Base-by-base conservation (phyloP, 2,113 vertebrate species). In the Psilopogon haemacephalus region DNA sequence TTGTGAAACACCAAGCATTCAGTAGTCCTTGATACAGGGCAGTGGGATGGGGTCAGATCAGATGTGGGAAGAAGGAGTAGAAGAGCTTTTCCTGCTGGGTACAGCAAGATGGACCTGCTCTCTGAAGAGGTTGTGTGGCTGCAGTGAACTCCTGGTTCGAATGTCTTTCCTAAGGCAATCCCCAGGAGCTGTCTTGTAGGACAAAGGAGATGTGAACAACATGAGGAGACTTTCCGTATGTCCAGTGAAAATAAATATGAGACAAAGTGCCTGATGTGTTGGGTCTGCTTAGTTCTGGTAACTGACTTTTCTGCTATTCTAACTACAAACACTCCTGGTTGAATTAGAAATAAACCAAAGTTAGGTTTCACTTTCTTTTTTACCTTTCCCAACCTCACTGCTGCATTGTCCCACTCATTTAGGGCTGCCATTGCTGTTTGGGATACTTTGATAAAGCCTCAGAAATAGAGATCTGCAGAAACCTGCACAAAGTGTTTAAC, bases 1-100 rank as follows among this genome's bases (percentile, higher is more conserved):
- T 48, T 12, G n/a, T 42, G 16, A 13, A 58, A 15, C 8, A 78
- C 15, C 2, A 1, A 64, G 15, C 0, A 0, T 42, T 58, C 62
- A 42, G 1, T 3, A 78, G 46, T 12, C 11, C 20, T 35, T 54
- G 28, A 19, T 17, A 56, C 10, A 40, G 37, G 13, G 44, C 5
- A 52, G 23, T 23, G 67, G 70, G 62, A 14, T 17, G 23, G 9
- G 19, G 32, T 62, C 60, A 32, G 18, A 52, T 40, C n/a, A 54
- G 40, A 78, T 26, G 11, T 38, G 30, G 24, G 3, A 19, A 73
- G 19, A 19, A 74, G 8, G 11, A 21, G 32, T 17, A 60, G 14
- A 37, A 84, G 42, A 73, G 11, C 27, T 73, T 73, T 69, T 8
- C 13, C 20, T 60, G 15, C 9, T 81, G 28, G 12, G 42, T 62